These are phyloP conservation scores for Smutsia temminckii DNA, from an alignment of 2,797 vertebrate species.

Conservation along the genomic window DNA sequence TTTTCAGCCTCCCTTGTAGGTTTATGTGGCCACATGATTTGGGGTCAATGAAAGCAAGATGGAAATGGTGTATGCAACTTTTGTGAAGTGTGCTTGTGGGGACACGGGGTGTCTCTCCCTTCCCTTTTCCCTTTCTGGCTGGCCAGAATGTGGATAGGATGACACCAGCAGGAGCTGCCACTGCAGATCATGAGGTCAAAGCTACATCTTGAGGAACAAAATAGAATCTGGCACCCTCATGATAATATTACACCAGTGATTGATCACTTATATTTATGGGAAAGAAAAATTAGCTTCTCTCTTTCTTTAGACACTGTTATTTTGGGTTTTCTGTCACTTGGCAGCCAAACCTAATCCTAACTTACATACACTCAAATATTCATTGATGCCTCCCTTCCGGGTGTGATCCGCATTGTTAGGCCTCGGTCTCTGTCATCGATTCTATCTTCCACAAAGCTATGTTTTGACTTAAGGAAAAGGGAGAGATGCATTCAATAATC, in stretches of 20 bases:
- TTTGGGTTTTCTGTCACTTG: slow-evolving; percentile 9
- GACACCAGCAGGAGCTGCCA: background rate
- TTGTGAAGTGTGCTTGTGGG: background rate
- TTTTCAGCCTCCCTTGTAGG: background rate
- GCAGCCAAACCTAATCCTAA: background rate
- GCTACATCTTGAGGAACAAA: background rate
- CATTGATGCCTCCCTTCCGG: background rate
- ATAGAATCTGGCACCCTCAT: background rate
- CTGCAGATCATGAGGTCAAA: slow-evolving; percentile 1
- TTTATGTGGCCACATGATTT: background rate
- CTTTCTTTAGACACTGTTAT: background rate
- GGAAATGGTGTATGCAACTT: background rate
- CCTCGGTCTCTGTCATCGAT: background rate
- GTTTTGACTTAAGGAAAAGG: background rate
- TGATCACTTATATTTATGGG: background rate
- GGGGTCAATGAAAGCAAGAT: background rate
- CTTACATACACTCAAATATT: background rate
- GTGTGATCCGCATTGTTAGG: background rate
- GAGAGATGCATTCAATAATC: background rate
- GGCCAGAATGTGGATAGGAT: background rate
- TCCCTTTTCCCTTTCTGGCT: background rate
- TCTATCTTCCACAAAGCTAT: background rate
- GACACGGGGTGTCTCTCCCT: background rate
- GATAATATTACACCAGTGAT: background rate
- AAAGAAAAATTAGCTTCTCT: background rate